A percentile compares a stretch with the other conserved stretches of the same genome.
These are phyloP conservation scores for Speoplatyrhinus poulsoni DNA, from an alignment of 2,113 vertebrate species.

Conservation along the genomic window DNA sequence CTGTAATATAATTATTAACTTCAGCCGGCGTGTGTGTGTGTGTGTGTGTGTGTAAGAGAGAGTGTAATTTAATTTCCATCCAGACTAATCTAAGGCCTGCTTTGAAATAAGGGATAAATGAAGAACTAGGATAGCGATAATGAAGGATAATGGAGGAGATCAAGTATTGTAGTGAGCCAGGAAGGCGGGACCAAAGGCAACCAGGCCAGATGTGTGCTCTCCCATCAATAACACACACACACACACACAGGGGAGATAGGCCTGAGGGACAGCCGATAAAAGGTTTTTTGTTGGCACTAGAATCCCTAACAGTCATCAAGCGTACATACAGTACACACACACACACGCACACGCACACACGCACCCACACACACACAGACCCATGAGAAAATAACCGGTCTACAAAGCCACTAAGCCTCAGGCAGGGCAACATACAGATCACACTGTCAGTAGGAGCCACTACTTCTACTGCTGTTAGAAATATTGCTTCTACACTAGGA, in stretches of 20 bases:
- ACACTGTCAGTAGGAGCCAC: neutral
- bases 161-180: too few species aligned
- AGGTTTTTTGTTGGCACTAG: conserved; percentile 21
- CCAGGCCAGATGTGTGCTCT: neutral
- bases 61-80: too few species aligned
- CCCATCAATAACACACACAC: neutral
- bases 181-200: too few species aligned
- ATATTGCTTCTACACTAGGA: neutral
- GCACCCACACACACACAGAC: neutral
- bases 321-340: conserved; percentile 1
- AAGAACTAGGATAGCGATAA: neutral
- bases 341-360: conserved; percentile 21
- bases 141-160: too few species aligned
- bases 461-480: neutral
- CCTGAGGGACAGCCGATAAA: conserved; percentile 39
- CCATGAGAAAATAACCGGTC: conserved; percentile 1
- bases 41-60: neutral
- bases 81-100: too few species aligned
- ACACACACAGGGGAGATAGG: neutral
- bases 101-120: neutral
- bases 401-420: conserved; percentile 21
- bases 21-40: neutral
- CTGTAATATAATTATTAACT: too few species aligned
- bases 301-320: conserved; percentile 26
- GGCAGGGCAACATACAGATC: conserved; percentile 8